Evolutionary conservation across 2,888 invertebrate species (phyloP), one percentile per base, ranked within the genome.

Genomic region (Leucozona laternaria): DNA sequence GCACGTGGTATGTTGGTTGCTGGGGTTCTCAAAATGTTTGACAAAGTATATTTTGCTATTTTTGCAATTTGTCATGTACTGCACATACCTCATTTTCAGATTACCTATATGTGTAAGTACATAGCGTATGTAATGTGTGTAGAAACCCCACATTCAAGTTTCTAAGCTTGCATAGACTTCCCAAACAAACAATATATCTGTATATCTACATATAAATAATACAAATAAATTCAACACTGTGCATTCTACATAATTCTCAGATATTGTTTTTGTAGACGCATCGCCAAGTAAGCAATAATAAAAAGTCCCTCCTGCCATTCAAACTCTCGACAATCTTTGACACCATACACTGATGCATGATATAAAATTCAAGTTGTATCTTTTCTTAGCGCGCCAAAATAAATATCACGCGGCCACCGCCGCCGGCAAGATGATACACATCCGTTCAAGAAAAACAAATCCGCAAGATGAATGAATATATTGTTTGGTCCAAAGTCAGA

Each of bases 341-440:
- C 85, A 85, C 62, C 58, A n/a, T 77, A 62, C 77, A 72, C 40
- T 37, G 55, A 20, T 17, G 28, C 6, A 25, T 31, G 11, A 17
- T 60, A 22, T 53, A 53, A 40, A 40, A 64, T 76, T 62, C 71
- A 76, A 68, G 70, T 58, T 64, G 40, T 34, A 37, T 80, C 11
- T 77, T 34, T 31, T 76, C 60, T 73, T 37, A 55, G 75, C 15
- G 57, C 82, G 82, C 86, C 86, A 86, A 86, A 81, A 82, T 82
- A 86, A 86, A 86, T 86, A 86, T 75, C 78, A 75, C 53, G 64
- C 64, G 71, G 31, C 71, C 86, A 82, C 71, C 53, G 64, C 64
- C 64, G 31, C 71, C 86, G 86, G 82, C 82, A 79, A 86, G 78
- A 86, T 82, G 86, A 86, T 86, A 82, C 82, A 82, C 79, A 82